Base-by-base conservation (phyloP, 2,797 vertebrate genomes). In the Cebuella pygmaea region DNA sequence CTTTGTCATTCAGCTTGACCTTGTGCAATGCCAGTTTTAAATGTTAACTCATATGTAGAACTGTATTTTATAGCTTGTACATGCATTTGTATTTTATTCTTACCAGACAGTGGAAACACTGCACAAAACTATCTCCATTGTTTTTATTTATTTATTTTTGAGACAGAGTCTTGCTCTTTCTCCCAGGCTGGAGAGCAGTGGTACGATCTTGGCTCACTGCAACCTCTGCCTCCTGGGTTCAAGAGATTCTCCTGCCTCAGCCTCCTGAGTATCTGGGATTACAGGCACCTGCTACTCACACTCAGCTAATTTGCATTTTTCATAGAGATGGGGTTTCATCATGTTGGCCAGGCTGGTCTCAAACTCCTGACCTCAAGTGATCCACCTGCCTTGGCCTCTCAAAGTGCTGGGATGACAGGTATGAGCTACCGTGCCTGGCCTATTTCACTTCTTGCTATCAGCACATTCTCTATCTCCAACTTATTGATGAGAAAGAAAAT, bases 11-110 rank as follows among this genome's bases (percentile, higher is more conserved):
- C 76, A 79, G 41, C 48, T 87, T 92, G 64, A 91, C n/a, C 74
- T 59, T 39, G 22, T 81, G 57, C 57, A 72, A 88, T 96, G 92
- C 46, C 94, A 91, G 87, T 74, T 96, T 96, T 86, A 90, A 88
- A 88, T 88, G 89, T 64, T 79, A 96, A 95, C 82, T 88, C 61
- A 81, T 82, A 92, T 50, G 46, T 83, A 79, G 88, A 72, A 57
- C 88, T 12, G 2, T 67, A 75, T 79, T 93, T 94, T 75, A 64
- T 50, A 79, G 79, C 48, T 59, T 27, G 50, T 52, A 52, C 44
- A 79, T 70, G 36, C 41, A 93, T 85, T 78, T 82, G 67, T 85
- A 41, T 93, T 90, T 95, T 81, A 83, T 89, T 93, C 82, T 96
- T 46, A 93, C 24, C 83, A 92, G 74, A 72, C 48, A 46, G 72